Conservation (phyloP, 2,113 vertebrate species). For the Neogale vison region DNA sequence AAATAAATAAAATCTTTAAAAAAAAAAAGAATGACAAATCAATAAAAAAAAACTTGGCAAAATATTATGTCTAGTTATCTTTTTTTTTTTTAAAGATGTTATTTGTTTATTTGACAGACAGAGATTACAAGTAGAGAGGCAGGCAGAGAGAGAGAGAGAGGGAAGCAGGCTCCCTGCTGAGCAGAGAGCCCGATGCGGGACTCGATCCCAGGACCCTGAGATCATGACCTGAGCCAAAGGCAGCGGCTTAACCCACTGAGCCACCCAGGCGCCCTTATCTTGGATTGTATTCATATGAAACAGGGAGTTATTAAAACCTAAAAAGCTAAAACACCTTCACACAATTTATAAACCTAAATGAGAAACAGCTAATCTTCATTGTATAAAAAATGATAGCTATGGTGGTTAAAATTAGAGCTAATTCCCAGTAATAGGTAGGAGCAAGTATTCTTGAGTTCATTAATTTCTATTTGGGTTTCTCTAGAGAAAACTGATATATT, state of each 20-base stretch:
- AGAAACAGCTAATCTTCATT: background rate
- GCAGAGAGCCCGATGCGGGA: no score
- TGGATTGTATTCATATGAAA: background rate
- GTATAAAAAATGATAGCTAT: background rate
- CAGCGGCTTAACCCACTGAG: no score
- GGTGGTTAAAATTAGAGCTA: background rate
- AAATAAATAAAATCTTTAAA: no score
- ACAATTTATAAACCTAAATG: background rate
- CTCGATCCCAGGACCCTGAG: no score
- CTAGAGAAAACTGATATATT: background rate
- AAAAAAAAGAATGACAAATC: background rate
- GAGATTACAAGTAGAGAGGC: no score
- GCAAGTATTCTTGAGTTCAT: background rate
- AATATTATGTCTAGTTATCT: background rate
- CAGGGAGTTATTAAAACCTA: background rate
- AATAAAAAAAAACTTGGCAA: background rate
- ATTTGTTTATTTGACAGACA: no score
- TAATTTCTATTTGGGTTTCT: background rate
- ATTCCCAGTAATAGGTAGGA: background rate
- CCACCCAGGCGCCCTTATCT: background rate
- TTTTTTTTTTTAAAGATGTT: no score
- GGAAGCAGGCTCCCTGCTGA: no score
- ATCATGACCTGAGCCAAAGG: no score
- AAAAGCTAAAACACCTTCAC: background rate
- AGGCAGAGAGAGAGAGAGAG: no score